phyloP scores from a whole-genome alignment of 2,888 invertebrate genomes.

The Tipula confusa region DNA sequence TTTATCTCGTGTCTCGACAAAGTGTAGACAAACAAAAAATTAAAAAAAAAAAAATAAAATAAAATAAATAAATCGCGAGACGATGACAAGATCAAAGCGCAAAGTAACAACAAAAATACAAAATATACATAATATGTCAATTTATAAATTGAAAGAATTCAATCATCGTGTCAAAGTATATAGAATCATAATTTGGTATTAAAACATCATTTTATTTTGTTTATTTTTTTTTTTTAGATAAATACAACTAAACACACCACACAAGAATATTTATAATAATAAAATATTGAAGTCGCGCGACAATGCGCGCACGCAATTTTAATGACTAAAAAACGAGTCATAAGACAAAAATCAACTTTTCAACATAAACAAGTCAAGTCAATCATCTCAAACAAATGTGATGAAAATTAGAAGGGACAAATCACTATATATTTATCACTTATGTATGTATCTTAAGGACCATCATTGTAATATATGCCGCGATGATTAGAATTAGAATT shows the following conservation, averaged over 20 bases:
- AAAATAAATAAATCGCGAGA: not conserved
- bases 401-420: not conserved
- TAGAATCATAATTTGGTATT: conserved; percentile 12
- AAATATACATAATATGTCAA: conserved; percentile 20
- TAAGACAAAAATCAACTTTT: too few relatives aligned
- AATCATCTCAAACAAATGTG: not conserved
- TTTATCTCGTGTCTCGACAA: not conserved
- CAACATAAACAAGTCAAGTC: not conserved
- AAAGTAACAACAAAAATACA: not conserved
- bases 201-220: not conserved
- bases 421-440: not conserved
- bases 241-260: not conserved
- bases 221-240: too few relatives aligned
- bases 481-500: too few relatives aligned
- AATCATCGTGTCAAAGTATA: not conserved
- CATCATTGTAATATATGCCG: not conserved
- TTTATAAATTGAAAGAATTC: conserved; percentile 20
- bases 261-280: not conserved
- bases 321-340: not conserved
- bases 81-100: not conserved
- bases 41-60: too few relatives aligned
- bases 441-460: not conserved
- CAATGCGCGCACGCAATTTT: conserved; percentile 3
- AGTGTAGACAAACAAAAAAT: not conserved
- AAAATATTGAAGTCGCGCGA: conserved; percentile 4